Percentiles rank a stretch among this genome's conserved stretches.
Conservation (phyloP, 2,888 invertebrate genomes). For the Apamea sordens region DNA sequence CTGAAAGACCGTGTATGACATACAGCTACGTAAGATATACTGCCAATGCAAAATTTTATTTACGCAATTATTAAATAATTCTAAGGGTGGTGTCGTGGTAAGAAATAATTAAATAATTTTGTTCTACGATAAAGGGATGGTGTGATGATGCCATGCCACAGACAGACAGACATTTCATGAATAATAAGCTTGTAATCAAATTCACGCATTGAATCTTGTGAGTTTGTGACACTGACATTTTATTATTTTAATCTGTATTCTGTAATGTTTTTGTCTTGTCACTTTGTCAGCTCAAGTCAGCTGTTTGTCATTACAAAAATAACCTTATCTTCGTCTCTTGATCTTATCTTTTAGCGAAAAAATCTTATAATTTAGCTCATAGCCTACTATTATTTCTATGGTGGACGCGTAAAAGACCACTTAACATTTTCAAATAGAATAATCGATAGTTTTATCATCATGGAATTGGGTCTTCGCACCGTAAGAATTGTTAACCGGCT, state of each 20-base stretch:
- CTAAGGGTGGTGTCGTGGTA: too few species aligned
- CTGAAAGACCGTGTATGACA: neutral
- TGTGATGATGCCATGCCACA: neutral
- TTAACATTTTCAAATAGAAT: slow-evolving; percentile 6
- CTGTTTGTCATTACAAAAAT: slow-evolving; percentile 52
- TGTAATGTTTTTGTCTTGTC: neutral
- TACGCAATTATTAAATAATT: neutral
- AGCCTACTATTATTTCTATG: slow-evolving; percentile 28
- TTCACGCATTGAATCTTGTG: neutral
- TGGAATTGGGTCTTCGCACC: slow-evolving; percentile 80
- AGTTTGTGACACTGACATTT: slow-evolving; percentile 17
- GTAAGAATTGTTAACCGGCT: slow-evolving; percentile 81
- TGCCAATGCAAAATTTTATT: neutral
- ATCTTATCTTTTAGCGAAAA: slow-evolving; percentile 45
- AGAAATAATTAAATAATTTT: neutral
- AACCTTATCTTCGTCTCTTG: slow-evolving; percentile 42
- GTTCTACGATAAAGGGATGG: neutral
- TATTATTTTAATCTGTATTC: neutral
- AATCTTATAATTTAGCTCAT: slow-evolving; percentile 24
- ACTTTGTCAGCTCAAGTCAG: slow-evolving; percentile 48
- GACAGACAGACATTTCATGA: neutral
- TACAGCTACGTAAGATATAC: neutral
- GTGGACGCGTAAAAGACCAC: slow-evolving; percentile 10
- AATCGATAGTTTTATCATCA: slow-evolving; percentile 58
- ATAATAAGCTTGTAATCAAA: neutral